These are phyloP conservation scores for Nasalis larvatus DNA, from an alignment of 2,113 vertebrate genomes.

Conservation along the genomic window DNA sequence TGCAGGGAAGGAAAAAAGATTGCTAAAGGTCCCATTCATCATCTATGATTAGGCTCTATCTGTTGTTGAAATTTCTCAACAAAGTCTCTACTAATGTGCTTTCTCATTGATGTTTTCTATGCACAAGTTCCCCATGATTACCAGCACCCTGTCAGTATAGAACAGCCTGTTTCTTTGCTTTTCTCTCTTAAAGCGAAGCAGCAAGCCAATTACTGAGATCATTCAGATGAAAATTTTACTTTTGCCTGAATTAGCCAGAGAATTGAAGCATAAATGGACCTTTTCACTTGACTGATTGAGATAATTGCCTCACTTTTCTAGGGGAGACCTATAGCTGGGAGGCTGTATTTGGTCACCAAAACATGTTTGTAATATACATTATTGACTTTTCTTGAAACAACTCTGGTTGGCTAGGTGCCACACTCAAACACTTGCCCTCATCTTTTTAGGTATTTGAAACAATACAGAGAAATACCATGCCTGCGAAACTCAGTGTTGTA, in stretches of 20 bases:
- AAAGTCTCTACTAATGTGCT: not conserved
- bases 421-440: not conserved
- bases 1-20: not conserved
- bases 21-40: not conserved
- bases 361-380: constrained; percentile 69
- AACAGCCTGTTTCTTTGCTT: constrained; percentile 59
- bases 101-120: not conserved
- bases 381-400: constrained; percentile 68
- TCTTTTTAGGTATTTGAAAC: constrained; percentile 18
- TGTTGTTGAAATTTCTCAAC: constrained; percentile 29
- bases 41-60: not conserved
- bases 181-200: constrained; percentile 64
- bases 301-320: constrained; percentile 76
- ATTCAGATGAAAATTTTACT: constrained; percentile 81
- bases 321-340: constrained; percentile 65
- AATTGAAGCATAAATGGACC: constrained; percentile 78
- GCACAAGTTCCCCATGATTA: not conserved
- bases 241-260: constrained; percentile 80
- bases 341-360: constrained; percentile 70
- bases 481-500: not conserved
- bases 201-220: constrained; percentile 78
- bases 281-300: constrained; percentile 77
- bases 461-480: constrained; percentile 1
- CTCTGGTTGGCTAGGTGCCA: constrained; percentile 53
- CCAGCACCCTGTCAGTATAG: not conserved